Conservation (phyloP, 2,888 invertebrate species). For the Campopleginae sp. region DNA sequence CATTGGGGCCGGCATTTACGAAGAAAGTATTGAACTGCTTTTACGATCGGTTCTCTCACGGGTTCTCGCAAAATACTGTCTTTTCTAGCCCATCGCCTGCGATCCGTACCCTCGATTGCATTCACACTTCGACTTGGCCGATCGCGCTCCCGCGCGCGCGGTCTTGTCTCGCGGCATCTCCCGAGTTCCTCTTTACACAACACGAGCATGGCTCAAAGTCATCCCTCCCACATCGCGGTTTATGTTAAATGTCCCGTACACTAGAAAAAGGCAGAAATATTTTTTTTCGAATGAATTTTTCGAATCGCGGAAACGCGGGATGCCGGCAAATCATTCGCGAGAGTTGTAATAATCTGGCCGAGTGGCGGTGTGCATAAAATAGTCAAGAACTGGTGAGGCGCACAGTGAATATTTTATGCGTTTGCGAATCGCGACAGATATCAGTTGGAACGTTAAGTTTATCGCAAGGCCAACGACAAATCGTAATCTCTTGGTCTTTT, state of each 20-base stretch:
- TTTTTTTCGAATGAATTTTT: not conserved
- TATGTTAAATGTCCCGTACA: slow-evolving; percentile 7
- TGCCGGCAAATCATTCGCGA: slow-evolving; percentile 5
- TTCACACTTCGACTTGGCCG: slow-evolving; percentile 63
- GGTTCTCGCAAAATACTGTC: slow-evolving; percentile 45
- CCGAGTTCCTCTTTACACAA: not conserved
- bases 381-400: slow-evolving; percentile 26
- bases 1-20: not conserved
- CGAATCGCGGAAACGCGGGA: slow-evolving; percentile 10
- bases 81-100: slow-evolving; percentile 29
- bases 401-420: slow-evolving; percentile 75
- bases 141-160: slow-evolving; percentile 51
- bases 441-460: slow-evolving; percentile 81
- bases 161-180: slow-evolving; percentile 40
- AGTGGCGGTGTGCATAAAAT: slow-evolving; percentile 29
- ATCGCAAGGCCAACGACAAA: slow-evolving; percentile 83
- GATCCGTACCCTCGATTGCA: slow-evolving; percentile 64
- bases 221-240: slow-evolving; percentile 5
- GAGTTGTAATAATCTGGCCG: slow-evolving; percentile 18
- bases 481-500: slow-evolving; percentile 77
- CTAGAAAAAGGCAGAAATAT: not conserved
- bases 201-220: slow-evolving; percentile 9
- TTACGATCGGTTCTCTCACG: slow-evolving; percentile 60
- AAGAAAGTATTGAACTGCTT: slow-evolving; percentile 16
- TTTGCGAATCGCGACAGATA: slow-evolving; percentile 78